Evolutionary conservation across 2,113 vertebrate species (phyloP).

Genomic region (Anhinga rufa): DNA sequence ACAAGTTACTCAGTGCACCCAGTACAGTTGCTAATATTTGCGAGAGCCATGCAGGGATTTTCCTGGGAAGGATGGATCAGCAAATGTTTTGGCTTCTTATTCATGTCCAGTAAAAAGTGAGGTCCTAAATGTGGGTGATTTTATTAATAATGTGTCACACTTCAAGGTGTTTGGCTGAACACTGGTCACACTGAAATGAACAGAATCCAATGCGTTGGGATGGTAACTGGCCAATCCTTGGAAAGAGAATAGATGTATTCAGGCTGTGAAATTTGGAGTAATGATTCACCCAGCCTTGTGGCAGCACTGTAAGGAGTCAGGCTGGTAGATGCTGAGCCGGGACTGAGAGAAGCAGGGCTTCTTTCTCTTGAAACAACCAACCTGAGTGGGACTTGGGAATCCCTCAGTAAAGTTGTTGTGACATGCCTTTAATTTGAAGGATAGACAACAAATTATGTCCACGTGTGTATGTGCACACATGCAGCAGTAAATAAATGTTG

Average conservation of each 20-base stretch:
- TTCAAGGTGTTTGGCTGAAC: not conserved
- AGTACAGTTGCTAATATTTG: not conserved
- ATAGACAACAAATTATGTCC: not conserved
- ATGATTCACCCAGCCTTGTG: not conserved
- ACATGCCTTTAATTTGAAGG: not conserved
- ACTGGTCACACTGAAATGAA: not conserved
- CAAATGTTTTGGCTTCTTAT: not conserved
- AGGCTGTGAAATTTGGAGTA: not conserved
- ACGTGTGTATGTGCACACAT: not conserved
- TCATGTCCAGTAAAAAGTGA: not conserved
- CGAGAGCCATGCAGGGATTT: not conserved
- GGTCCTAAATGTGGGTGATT: not conserved
- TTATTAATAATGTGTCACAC: not conserved
- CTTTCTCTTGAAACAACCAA: not conserved
- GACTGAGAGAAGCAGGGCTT: not conserved
- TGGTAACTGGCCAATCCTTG: not conserved
- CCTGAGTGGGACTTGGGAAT: fast-evolving
- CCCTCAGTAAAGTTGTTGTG: not conserved
- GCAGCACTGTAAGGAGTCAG: not conserved
- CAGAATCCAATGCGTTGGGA: no score
- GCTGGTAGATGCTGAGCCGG: not conserved
- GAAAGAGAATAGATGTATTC: not conserved
- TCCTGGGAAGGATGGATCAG: not conserved
- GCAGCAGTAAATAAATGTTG: not conserved
- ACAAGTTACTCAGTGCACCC: not conserved